These are phyloP conservation scores for Sebastes jordani DNA, from an alignment of 2,797 vertebrate species.

Conservation along the genomic window DNA sequence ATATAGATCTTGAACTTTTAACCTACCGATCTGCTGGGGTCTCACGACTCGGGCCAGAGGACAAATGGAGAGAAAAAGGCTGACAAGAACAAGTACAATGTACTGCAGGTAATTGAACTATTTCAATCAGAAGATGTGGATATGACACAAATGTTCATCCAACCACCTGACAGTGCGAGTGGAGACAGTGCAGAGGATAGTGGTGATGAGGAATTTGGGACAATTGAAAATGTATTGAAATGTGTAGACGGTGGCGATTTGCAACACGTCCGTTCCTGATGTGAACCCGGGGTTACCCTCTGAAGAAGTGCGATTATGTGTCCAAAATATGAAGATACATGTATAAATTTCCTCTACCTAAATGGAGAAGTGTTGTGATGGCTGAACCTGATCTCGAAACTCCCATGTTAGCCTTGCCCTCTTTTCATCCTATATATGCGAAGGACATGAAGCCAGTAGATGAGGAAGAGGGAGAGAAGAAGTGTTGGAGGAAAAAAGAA, in stretches of 20 bases:
- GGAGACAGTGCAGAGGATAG: background rate
- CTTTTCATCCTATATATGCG: background rate
- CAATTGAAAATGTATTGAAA: too few species aligned
- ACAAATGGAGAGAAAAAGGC: background rate
- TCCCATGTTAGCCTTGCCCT: background rate
- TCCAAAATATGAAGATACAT: too few species aligned
- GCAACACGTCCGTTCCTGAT: too few species aligned
- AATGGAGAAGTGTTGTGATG: background rate
- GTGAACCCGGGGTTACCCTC: too few species aligned
- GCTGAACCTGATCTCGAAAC: background rate
- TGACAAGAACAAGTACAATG: background rate
- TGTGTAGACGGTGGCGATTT: too few species aligned
- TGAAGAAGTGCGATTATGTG: too few species aligned
- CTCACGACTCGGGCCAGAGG: background rate
- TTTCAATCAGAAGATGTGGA: background rate
- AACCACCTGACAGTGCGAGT: background rate
- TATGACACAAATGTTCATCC: background rate
- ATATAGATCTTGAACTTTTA: background rate
- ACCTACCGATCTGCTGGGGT: background rate
- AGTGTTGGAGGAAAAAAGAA: background rate
- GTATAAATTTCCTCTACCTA: too few species aligned
- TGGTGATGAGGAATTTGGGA: background rate
- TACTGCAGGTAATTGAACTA: background rate
- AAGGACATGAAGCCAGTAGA: background rate
- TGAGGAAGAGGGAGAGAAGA: background rate